Percentiles rank a stretch among this genome's conserved stretches.
These are phyloP conservation scores for Drosophila borealis DNA, from an alignment of 2,888 invertebrate genomes.

Conservation along the genomic window DNA sequence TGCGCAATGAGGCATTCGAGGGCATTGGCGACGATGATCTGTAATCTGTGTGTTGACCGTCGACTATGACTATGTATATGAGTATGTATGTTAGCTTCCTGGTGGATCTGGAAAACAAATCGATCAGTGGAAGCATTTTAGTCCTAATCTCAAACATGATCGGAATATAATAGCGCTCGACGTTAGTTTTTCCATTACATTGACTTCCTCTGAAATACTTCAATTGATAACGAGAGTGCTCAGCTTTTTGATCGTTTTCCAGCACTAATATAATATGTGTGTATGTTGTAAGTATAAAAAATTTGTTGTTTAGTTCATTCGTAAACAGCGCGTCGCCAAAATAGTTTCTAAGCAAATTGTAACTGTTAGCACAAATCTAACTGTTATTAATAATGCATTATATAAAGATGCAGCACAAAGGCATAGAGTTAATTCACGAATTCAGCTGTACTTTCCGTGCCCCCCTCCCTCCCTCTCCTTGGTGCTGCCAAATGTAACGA, in stretches of 20 bases:
- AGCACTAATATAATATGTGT: conserved; percentile 29
- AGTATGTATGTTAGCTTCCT: conserved; percentile 31
- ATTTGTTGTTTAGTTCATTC: conserved; percentile 40
- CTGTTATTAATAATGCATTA: conserved; percentile 34
- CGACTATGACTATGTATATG: conserved; percentile 11
- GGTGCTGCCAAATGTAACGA: conserved; percentile 63
- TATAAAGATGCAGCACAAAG: conserved; percentile 25
- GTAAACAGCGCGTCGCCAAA: conserved; percentile 59
- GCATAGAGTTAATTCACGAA: conserved; percentile 36
- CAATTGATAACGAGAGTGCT: conserved; percentile 2
- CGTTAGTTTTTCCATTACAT: not conserved
- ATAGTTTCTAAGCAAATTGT: conserved; percentile 44
- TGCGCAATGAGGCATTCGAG: conserved; percentile 96
- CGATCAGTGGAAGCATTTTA: conserved; percentile 7
- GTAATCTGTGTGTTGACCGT: conserved; percentile 83
- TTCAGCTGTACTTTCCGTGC: conserved; percentile 23
- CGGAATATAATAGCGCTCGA: not conserved
- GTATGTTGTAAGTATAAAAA: conserved; percentile 43
- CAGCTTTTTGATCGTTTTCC: conserved; percentile 29
- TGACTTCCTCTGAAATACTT: conserved; percentile 3
- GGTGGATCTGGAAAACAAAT: conserved; percentile 27
- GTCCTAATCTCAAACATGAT: conserved; percentile 5
- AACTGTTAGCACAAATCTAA: conserved; percentile 58
- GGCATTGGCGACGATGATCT: conserved; percentile 98
- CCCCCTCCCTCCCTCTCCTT: conserved; percentile 21